These are phyloP conservation scores for Stenodera caucasica DNA, from an alignment of 2,888 invertebrate genomes.

Conservation along the genomic window DNA sequence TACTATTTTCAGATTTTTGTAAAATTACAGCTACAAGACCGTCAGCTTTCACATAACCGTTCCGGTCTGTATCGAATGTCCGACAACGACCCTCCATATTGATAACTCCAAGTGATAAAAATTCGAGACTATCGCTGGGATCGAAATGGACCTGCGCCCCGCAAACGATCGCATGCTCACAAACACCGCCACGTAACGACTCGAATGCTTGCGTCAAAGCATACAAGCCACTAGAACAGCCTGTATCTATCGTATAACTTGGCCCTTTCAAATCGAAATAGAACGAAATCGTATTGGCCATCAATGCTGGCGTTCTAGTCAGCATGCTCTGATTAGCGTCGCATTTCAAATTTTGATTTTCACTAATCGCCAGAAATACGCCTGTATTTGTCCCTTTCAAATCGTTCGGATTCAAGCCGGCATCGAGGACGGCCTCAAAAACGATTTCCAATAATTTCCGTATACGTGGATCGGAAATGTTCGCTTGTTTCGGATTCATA, in stretches of 20 bases:
- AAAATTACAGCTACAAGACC: constrained; percentile 54
- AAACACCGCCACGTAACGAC: constrained; percentile 20
- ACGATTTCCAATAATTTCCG: constrained; percentile 38
- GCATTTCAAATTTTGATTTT: constrained; percentile 16
- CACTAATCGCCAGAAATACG: constrained; percentile 30
- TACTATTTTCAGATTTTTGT: constrained; percentile 53
- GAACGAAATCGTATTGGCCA: constrained; percentile 39
- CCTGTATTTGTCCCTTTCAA: constrained; percentile 39
- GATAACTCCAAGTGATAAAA: constrained; percentile 32
- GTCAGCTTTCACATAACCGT: constrained; percentile 54
- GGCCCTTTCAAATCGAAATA: constrained; percentile 41
- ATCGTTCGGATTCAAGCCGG: constrained; percentile 39
- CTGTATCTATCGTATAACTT: constrained; percentile 39
- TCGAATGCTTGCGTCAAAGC: constrained; percentile 35
- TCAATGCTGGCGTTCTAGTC: constrained; percentile 24
- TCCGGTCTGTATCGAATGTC: constrained; percentile 30
- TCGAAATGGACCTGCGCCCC: constrained; percentile 27
- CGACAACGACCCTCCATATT: constrained; percentile 33
- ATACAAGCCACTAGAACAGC: constrained; percentile 37
- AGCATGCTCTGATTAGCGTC: constrained; percentile 22
- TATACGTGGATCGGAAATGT: constrained; percentile 38
- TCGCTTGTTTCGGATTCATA: constrained; percentile 37
- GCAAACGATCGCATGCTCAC: constrained; percentile 18
- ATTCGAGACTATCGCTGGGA: constrained; percentile 35
- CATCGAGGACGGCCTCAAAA: constrained; percentile 41